Percentiles rank a stretch among this genome's conserved stretches.
phyloP scores from a whole-genome alignment of 1,140 invertebrate species.

The Drosophila nebulosa region DNA sequence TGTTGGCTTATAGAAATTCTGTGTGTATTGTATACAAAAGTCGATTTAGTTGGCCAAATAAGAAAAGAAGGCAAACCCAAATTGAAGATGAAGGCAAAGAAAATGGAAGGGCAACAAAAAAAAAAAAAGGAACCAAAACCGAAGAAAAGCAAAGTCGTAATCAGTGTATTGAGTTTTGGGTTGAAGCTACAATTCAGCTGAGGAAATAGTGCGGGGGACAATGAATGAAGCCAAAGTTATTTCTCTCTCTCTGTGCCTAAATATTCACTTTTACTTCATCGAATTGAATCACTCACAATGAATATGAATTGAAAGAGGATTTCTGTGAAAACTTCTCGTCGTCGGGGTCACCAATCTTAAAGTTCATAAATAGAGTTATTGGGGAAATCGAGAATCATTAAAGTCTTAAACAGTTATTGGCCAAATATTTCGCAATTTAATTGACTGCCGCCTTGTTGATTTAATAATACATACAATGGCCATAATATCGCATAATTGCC shows the following conservation, averaged over 20 bases:
- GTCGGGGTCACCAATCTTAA: neutral
- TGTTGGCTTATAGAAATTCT: slow-evolving; percentile 46
- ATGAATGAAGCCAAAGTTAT: neutral
- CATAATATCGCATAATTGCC: neutral
- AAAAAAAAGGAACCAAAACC: neutral
- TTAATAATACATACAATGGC: neutral
- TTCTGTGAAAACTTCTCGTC: neutral
- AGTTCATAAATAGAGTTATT: no score
- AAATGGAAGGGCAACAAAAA: neutral
- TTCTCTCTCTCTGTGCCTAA: neutral
- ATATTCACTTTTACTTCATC: neutral
- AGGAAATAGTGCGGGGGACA: neutral
- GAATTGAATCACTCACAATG: no score
- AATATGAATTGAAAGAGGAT: neutral
- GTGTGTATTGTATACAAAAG: slow-evolving; percentile 11
- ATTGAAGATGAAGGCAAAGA: slow-evolving; percentile 12
- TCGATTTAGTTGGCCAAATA: slow-evolving; percentile 14
- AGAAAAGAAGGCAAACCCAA: slow-evolving; percentile 13
- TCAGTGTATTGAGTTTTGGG: slow-evolving; percentile 7
- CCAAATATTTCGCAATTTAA: neutral
- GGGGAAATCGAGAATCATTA: neutral
- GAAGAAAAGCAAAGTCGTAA: slow-evolving; percentile 1
- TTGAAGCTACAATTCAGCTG: slow-evolving; percentile 1
- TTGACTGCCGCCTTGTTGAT: neutral
- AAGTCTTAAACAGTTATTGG: neutral